phyloP scores from a whole-genome alignment of 2,797 vertebrate genomes.

The Glyptemys insculpta region DNA sequence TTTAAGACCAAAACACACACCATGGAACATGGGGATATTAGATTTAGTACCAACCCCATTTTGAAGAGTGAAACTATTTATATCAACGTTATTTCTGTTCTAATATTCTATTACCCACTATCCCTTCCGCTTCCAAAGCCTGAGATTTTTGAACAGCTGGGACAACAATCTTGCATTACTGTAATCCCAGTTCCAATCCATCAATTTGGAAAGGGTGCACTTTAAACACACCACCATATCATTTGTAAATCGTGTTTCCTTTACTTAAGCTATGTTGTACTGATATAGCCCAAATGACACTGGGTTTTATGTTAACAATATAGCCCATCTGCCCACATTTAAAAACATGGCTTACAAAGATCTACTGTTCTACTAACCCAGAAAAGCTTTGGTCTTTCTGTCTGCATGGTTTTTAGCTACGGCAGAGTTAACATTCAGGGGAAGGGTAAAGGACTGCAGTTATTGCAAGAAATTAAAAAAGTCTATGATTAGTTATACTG shows the following conservation, averaged over 20 bases:
- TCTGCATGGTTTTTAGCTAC: fast-evolving
- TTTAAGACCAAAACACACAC: not conserved
- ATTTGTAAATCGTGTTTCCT: fast-evolving
- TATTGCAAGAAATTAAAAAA: not conserved
- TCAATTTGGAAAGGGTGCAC: not conserved
- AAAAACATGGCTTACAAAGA: not conserved
- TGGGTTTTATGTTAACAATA: fast-evolving
- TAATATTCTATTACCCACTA: not conserved
- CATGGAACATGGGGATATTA: not conserved
- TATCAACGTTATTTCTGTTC: not conserved
- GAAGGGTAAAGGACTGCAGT: not conserved
- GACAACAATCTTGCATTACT: not conserved
- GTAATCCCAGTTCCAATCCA: not conserved
- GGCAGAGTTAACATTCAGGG: not conserved
- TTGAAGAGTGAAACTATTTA: not conserved
- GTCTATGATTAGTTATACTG: not conserved
- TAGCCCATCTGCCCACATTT: not conserved
- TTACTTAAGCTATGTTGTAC: not conserved
- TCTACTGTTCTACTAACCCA: not conserved
- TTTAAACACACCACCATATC: not conserved
- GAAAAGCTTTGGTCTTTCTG: not conserved
- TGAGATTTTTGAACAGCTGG: not conserved
- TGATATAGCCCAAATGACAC: not conserved
- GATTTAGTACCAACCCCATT: not conserved
- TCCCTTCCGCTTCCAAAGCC: not conserved